Evolutionary conservation across 2,113 vertebrate species (phyloP).

Genomic region (Dasyurus viverrinus): DNA sequence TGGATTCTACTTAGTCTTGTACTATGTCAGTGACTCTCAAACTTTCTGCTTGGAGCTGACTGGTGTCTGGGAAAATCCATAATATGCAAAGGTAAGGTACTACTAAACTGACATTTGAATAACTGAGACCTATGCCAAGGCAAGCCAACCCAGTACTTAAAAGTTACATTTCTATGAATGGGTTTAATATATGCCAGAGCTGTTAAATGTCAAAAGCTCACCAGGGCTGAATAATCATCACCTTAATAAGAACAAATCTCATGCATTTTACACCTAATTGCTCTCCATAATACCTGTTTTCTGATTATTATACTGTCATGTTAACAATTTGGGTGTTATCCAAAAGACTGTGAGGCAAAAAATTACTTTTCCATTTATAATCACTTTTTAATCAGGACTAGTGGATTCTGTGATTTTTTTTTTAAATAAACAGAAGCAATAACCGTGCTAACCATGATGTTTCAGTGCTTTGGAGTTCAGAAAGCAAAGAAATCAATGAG

Average conservation of each 20-base stretch:
- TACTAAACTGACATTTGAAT: neutral
- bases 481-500: neutral
- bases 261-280: neutral
- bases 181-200: neutral
- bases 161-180: neutral
- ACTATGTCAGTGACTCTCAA: too few relatives aligned
- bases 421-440: neutral
- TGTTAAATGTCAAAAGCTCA: neutral
- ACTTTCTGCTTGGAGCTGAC: neutral
- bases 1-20: too few relatives aligned
- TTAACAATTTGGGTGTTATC: neutral
- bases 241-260: neutral
- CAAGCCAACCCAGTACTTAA: neutral
- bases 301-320: neutral
- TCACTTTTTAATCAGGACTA: slow-evolving; percentile 11
- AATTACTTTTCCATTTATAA: slow-evolving; percentile 5
- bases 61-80: neutral
- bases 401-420: neutral
- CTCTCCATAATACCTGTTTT: neutral
- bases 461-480: neutral
- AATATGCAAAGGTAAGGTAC: neutral
- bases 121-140: neutral
- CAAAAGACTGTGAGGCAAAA: slow-evolving; percentile 6
- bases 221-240: neutral
- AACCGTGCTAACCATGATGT: neutral